Evolutionary conservation across 2,888 invertebrate species (phyloP).

Genomic region (Tenthredo amoena): DNA sequence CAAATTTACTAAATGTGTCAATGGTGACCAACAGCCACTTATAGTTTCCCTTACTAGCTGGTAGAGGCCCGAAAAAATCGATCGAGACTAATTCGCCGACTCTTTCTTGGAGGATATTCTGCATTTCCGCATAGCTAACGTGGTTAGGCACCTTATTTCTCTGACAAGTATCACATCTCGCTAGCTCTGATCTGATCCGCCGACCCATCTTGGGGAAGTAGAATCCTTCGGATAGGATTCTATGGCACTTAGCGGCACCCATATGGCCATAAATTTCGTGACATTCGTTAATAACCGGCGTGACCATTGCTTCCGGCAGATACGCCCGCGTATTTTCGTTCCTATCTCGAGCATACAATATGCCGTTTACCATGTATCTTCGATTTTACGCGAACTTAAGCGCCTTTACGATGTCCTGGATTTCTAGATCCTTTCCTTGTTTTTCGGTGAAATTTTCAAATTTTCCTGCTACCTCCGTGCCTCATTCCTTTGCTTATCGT

Average conservation of each 20-base stretch:
- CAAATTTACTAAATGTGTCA: background rate
- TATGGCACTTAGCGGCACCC: background rate
- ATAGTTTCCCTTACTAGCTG: slow-evolving; percentile 5
- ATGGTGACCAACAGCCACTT: background rate
- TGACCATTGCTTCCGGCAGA: background rate
- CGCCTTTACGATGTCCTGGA: background rate
- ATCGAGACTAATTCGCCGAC: slow-evolving; percentile 13
- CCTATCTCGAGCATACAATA: background rate
- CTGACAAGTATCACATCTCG: background rate
- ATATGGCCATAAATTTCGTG: slow-evolving; percentile 43
- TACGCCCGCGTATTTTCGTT: background rate
- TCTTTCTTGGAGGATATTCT: background rate
- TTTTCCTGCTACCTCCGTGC: background rate
- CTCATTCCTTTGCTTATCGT: background rate
- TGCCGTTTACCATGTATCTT: too few species aligned
- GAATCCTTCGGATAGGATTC: background rate
- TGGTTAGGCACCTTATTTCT: background rate
- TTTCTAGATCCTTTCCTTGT: background rate
- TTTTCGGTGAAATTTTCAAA: background rate
- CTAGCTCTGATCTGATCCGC: background rate
- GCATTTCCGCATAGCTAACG: background rate
- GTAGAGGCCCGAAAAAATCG: slow-evolving; percentile 27
- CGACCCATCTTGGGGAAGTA: background rate
- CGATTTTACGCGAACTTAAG: too few species aligned
- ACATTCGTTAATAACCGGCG: slow-evolving; percentile 5